phyloP scores from a whole-genome alignment of 2,797 vertebrate genomes.

The Cyclura pinguis region DNA sequence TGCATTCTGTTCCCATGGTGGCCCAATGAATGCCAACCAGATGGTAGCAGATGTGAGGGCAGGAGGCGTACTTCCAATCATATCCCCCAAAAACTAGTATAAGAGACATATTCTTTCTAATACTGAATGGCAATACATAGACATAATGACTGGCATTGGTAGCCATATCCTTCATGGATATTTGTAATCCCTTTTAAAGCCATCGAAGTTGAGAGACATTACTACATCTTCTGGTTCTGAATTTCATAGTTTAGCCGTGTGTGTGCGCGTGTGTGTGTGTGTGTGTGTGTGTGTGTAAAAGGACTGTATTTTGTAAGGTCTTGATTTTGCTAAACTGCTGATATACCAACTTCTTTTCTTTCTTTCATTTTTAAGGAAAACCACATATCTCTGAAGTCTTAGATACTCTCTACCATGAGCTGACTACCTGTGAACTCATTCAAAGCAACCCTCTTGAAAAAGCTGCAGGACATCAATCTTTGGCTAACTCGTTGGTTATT shows the following conservation, averaged over 20 bases:
- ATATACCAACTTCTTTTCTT: conserved; percentile 35
- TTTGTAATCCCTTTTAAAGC: background rate
- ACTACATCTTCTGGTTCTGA: background rate
- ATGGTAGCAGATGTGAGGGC: background rate
- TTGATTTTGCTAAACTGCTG: conserved; percentile 2
- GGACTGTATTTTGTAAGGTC: background rate
- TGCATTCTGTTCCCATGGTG: background rate
- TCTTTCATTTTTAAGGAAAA: conserved; percentile 78
- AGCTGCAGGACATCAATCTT: conserved; percentile 75
- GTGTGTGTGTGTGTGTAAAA: background rate
- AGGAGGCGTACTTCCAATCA: background rate
- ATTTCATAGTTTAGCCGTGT: background rate
- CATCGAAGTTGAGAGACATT: background rate
- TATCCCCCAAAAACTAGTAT: background rate
- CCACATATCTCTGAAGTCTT: conserved; percentile 87
- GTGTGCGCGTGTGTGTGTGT: background rate
- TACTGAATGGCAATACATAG: background rate
- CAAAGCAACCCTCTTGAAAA: conserved; percentile 76
- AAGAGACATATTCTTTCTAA: background rate
- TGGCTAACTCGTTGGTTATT: conserved; percentile 83
- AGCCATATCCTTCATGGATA: background rate
- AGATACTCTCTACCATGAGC: conserved; percentile 87
- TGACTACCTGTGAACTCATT: conserved; percentile 88
- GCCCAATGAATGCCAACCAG: background rate
- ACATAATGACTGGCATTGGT: background rate